phyloP scores from a whole-genome alignment of 2,797 vertebrate genomes.

The Lemur catta region DNA sequence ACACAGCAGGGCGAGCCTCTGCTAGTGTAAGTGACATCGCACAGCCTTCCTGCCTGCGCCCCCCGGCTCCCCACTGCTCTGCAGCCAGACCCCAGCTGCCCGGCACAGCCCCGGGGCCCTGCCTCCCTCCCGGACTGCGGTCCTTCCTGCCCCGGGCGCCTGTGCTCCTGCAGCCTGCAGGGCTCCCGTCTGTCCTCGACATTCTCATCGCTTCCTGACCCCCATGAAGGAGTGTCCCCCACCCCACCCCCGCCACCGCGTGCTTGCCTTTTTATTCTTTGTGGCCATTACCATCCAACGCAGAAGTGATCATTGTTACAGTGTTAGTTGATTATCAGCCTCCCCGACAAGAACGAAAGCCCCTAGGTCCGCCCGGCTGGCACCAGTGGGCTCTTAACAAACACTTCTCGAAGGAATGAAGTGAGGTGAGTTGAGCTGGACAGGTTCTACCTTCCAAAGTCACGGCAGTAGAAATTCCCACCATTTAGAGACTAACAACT shows the following conservation, averaged over 20 bases:
- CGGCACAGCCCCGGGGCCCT: not conserved
- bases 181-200: not conserved
- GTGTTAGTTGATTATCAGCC: not conserved
- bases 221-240: too few relatives aligned
- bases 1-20: not conserved
- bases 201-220: too few relatives aligned
- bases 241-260: fast-evolving
- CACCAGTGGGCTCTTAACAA: not conserved
- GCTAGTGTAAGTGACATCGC: not conserved
- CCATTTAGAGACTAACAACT: not conserved
- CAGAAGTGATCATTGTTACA: not conserved
- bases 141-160: not conserved
- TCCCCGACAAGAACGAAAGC: not conserved
- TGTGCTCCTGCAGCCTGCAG: fast-evolving
- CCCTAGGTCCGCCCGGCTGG: not conserved
- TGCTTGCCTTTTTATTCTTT: not conserved
- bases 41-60: not conserved
- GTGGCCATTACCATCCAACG: too few relatives aligned
- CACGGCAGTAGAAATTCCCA: not conserved
- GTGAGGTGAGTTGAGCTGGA: not conserved
- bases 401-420: not conserved
- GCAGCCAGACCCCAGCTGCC: not conserved
- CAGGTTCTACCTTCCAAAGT: not conserved
- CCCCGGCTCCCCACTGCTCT: not conserved
- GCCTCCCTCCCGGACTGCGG: not conserved